Conservation (phyloP, 2,113 vertebrate genomes). For the Scopus umbretta region DNA sequence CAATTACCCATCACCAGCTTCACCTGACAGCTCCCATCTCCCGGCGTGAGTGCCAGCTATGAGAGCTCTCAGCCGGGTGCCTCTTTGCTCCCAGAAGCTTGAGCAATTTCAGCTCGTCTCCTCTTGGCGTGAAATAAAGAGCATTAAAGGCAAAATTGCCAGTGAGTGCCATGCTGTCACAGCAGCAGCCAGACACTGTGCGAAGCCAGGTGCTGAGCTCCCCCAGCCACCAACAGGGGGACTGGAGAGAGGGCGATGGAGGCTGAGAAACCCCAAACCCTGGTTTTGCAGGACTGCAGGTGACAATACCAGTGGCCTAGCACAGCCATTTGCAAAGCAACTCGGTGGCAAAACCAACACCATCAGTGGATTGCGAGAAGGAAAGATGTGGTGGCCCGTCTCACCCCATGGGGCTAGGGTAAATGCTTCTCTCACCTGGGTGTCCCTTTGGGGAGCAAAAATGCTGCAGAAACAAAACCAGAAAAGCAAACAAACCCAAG, state of each 20-base stretch:
- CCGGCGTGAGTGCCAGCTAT: fast-evolving
- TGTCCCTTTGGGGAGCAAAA: not conserved
- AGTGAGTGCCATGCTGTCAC: not conserved
- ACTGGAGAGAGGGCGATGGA: not conserved
- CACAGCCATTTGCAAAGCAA: not conserved
- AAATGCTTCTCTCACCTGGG: not conserved
- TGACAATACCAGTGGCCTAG: fast-evolving
- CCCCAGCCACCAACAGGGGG: not conserved
- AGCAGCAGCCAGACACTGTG: not conserved
- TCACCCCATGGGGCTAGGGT: not conserved
- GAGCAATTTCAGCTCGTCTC: not conserved
- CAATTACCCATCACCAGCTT: not conserved
- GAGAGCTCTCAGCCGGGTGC: not conserved
- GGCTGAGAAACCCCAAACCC: not conserved
- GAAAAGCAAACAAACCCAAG: not conserved
- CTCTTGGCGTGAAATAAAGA: not conserved
- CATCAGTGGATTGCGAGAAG: not conserved
- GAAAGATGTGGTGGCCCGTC: not conserved
- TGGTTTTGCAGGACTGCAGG: not conserved
- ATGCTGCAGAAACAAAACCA: not conserved
- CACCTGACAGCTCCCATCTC: not conserved
- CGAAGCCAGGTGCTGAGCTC: not conserved
- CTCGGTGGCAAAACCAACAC: not conserved
- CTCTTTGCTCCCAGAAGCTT: not conserved
- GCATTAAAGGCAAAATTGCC: not conserved